Percentiles rank a stretch among this genome's conserved stretches.
phyloP scores from a whole-genome alignment of 2,888 invertebrate genomes.

The Empis stercorea region DNA sequence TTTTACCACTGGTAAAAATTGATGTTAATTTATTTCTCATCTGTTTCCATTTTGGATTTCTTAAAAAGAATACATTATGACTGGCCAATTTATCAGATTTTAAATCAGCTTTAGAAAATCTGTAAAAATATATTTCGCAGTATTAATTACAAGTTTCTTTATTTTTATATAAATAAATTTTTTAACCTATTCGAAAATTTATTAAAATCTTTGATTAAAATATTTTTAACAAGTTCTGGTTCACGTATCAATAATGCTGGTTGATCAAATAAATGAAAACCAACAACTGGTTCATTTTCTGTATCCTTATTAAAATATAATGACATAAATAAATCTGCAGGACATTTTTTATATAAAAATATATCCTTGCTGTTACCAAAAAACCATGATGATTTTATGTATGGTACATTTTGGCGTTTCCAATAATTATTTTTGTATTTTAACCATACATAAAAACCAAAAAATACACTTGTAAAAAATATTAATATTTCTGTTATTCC shows the following conservation, averaged over 20 bases:
- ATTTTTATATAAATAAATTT: too few species aligned
- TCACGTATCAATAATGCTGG: conserved; percentile 37
- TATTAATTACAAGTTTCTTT: too few species aligned
- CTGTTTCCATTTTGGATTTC: conserved; percentile 35
- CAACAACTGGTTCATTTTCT: conserved; percentile 24
- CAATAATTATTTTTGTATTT: conserved; percentile 18
- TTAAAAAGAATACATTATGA: conserved; percentile 35
- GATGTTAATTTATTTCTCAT: conserved; percentile 37
- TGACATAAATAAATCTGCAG: conserved; percentile 28
- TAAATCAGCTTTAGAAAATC: too few species aligned
- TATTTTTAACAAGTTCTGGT: conserved; percentile 35
- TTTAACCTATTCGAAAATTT: conserved; percentile 31
- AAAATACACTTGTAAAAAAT: not conserved
- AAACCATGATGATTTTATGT: conserved; percentile 33
- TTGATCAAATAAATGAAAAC: conserved; percentile 35
- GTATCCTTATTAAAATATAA: conserved; percentile 26
- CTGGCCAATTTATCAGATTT: conserved; percentile 30
- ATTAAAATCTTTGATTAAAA: conserved; percentile 38
- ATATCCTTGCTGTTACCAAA: conserved; percentile 30
- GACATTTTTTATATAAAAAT: conserved; percentile 21
- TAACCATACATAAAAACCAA: not conserved
- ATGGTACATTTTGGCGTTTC: conserved; percentile 31
- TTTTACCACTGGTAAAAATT: conserved; percentile 35
- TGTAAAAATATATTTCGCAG: too few species aligned
- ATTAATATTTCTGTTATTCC: not conserved